These are phyloP conservation scores for Trichopoda pennipes DNA, from an alignment of 2,888 invertebrate species.

Conservation along the genomic window DNA sequence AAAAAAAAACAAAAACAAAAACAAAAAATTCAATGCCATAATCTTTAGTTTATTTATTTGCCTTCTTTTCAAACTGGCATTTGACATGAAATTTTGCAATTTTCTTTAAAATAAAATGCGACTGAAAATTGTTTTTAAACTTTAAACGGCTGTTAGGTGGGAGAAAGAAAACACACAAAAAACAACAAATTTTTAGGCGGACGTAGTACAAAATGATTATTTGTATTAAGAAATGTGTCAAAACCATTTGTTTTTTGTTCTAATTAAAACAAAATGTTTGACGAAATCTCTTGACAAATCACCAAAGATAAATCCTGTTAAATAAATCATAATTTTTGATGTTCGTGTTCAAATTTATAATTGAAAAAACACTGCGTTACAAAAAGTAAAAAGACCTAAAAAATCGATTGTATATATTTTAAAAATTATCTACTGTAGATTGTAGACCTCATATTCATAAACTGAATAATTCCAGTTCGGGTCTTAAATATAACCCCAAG, in stretches of 20 bases:
- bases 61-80: slow-evolving; percentile 18
- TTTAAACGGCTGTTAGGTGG: neutral
- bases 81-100: slow-evolving; percentile 45
- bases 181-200: neutral
- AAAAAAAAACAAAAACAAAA: slow-evolving; percentile 5
- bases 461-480: too few species aligned
- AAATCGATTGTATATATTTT: too few species aligned
- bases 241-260: slow-evolving; percentile 31
- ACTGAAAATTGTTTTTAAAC: slow-evolving; percentile 23
- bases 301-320: neutral
- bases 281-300: neutral
- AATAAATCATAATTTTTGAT: neutral
- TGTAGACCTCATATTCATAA: too few species aligned
- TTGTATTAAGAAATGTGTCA: neutral
- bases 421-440: too few species aligned
- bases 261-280: slow-evolving; percentile 28
- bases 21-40: slow-evolving; percentile 40
- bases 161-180: neutral
- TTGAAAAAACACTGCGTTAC: too few species aligned
- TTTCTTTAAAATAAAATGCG: slow-evolving; percentile 22
- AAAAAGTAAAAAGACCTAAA: too few species aligned
- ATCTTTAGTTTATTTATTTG: slow-evolving; percentile 9
- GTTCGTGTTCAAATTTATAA: too few species aligned
- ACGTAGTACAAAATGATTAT: neutral
- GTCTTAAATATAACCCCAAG: too few species aligned